Evolutionary conservation across 64 coral and sea anemone species (phyloP).

Genomic region (Anthopleura sola): DNA sequence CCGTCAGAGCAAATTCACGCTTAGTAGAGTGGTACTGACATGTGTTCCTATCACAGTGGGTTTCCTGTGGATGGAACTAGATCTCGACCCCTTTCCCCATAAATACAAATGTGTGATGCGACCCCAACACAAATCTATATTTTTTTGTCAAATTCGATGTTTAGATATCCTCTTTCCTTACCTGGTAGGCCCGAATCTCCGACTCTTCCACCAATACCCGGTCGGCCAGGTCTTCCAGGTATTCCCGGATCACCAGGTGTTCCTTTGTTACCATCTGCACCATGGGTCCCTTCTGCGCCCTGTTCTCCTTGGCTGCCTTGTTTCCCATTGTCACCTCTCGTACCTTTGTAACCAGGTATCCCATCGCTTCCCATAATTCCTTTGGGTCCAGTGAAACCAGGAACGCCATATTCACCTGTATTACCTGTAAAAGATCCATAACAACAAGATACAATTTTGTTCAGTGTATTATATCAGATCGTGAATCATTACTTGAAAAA

Average conservation of each 20-base stretch:
- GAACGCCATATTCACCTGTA: not conserved
- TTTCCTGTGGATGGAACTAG: no score
- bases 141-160: no score
- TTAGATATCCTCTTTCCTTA: not conserved
- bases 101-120: no score
- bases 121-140: no score
- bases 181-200: not conserved
- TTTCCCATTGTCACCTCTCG: conserved; percentile 32
- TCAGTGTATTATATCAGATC: no score
- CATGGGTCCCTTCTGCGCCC: conserved; percentile 36
- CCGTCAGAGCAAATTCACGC: no score
- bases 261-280: conserved; percentile 20
- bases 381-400: not conserved
- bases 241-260: conserved; percentile 5
- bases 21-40: no score
- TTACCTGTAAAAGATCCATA: conserved; percentile 3
- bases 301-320: conserved; percentile 44
- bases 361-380: conserved; percentile 1
- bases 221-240: conserved; percentile 9
- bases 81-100: no score
- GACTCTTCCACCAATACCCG: conserved; percentile 18
- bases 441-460: not conserved
- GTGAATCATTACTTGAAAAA: no score
- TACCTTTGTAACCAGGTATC: conserved; percentile 9
- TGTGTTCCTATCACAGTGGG: no score